These are phyloP conservation scores for Caenorhabditis zanzibari DNA, from an alignment of 2,888 invertebrate genomes.

Conservation along the genomic window DNA sequence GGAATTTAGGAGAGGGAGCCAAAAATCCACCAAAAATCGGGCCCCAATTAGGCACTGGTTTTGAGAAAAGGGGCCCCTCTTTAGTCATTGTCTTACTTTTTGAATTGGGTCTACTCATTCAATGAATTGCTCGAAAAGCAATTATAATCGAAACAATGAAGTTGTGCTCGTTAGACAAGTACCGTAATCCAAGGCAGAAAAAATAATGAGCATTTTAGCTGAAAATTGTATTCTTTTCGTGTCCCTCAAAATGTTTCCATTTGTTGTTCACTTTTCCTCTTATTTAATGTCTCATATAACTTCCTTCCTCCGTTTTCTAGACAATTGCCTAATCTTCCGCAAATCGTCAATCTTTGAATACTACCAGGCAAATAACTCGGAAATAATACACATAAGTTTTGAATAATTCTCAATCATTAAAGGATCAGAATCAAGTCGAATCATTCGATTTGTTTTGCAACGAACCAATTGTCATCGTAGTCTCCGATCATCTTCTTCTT, in stretches of 20 bases:
- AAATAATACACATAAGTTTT: conserved; percentile 65
- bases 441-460: conserved; percentile 66
- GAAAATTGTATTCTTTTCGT: not conserved
- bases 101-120: conserved; percentile 47
- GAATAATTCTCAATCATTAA: conserved; percentile 60
- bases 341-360: conserved; percentile 47
- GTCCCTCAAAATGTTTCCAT: not conserved
- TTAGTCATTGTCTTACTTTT: conserved; percentile 58
- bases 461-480: conserved; percentile 13
- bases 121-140: conserved; percentile 61
- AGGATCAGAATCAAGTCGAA: conserved; percentile 70
- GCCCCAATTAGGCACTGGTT: conserved; percentile 37
- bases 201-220: not conserved
- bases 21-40: conserved; percentile 34
- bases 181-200: conserved; percentile 37
- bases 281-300: conserved; percentile 8
- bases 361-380: conserved; percentile 37
- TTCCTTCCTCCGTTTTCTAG: conserved; percentile 32
- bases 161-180: conserved; percentile 39
- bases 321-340: conserved; percentile 42
- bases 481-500: conserved; percentile 4
- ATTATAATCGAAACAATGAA: conserved; percentile 62
- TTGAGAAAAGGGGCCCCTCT: conserved; percentile 15
- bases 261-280: not conserved
- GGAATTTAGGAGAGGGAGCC: conserved; percentile 7